Conservation (phyloP, 2,888 invertebrate species). For the Dolomedes plantarius region DNA sequence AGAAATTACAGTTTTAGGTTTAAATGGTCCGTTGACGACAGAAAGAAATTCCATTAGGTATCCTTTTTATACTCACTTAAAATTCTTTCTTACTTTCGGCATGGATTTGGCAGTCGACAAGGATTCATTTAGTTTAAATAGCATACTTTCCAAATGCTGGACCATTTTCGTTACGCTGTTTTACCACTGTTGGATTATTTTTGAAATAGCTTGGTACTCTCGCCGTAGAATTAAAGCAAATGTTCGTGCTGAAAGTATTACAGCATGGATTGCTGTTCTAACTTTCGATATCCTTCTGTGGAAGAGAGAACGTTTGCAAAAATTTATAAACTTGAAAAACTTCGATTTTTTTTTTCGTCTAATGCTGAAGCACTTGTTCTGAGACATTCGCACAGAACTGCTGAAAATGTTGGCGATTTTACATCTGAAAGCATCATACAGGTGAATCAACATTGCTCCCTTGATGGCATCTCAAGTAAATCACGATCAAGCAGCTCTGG, state of each 20-base stretch:
- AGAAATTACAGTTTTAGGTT: no score
- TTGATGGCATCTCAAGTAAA: no score
- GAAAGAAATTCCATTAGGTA: background rate
- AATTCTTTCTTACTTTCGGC: conserved; percentile 38
- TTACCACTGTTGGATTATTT: conserved; percentile 31
- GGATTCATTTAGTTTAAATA: background rate
- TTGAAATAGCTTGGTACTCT: conserved; percentile 30
- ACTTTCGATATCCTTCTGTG: conserved; percentile 20
- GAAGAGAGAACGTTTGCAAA: conserved; percentile 10
- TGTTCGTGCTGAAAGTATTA: conserved; percentile 40
- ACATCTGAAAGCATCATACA: no score
- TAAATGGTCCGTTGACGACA: no score
- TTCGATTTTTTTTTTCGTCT: no score
- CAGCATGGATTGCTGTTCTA: conserved; percentile 34
- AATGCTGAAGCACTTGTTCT: no score
- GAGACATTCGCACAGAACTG: no score
- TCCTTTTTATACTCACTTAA: conserved; percentile 18
- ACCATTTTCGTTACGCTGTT: conserved; percentile 12
- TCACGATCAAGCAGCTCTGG: no score
- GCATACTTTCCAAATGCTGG: conserved; percentile 17
- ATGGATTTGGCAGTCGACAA: conserved; percentile 28
- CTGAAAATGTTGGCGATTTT: no score
- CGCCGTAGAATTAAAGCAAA: conserved; percentile 33
- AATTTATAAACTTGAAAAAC: no score
- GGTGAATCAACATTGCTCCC: no score